Evolutionary conservation across 2,888 invertebrate genomes (phyloP).

Genomic region (Campoplex capitator): DNA sequence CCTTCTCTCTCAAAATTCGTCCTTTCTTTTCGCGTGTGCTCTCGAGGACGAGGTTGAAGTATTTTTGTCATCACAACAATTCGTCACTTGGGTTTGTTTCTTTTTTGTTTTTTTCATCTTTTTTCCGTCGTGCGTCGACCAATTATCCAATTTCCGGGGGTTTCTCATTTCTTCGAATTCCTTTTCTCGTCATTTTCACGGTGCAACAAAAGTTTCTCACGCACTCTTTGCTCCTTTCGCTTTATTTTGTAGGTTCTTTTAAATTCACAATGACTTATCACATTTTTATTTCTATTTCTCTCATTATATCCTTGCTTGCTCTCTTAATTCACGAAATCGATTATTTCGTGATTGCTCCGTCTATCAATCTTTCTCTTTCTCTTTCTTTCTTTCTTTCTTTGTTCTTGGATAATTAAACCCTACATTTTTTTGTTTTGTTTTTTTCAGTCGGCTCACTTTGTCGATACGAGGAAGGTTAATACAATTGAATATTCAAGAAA

Average conservation of each 20-base stretch:
- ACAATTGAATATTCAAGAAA: constrained; percentile 83
- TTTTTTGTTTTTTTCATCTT: constrained; percentile 10
- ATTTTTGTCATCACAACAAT: constrained; percentile 37
- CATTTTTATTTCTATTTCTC: constrained; percentile 80
- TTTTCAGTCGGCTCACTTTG: constrained; percentile 82
- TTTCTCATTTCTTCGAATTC: constrained; percentile 9
- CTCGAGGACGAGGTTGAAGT: constrained; percentile 25
- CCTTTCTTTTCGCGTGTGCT: constrained; percentile 22
- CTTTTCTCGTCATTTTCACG: constrained; percentile 37
- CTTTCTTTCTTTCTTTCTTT: constrained; percentile 62
- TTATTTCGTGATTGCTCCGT: constrained; percentile 24
- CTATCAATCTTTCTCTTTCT: constrained; percentile 67
- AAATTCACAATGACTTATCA: constrained; percentile 84
- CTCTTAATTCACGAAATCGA: constrained; percentile 7
- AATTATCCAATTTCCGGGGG: not conserved
- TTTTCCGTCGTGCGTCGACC: not conserved
- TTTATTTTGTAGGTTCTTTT: constrained; percentile 55
- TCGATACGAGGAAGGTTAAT: constrained; percentile 84
- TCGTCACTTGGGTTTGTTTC: constrained; percentile 40
- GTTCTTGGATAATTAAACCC: constrained; percentile 37
- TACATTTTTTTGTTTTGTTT: constrained; percentile 74
- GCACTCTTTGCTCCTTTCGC: constrained; percentile 22
- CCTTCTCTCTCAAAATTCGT: constrained; percentile 34
- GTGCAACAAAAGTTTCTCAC: constrained; percentile 26
- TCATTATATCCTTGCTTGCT: constrained; percentile 57